Evolutionary conservation across 2,113 vertebrate genomes (phyloP).

Genomic region (Cryptotis parvus): DNA sequence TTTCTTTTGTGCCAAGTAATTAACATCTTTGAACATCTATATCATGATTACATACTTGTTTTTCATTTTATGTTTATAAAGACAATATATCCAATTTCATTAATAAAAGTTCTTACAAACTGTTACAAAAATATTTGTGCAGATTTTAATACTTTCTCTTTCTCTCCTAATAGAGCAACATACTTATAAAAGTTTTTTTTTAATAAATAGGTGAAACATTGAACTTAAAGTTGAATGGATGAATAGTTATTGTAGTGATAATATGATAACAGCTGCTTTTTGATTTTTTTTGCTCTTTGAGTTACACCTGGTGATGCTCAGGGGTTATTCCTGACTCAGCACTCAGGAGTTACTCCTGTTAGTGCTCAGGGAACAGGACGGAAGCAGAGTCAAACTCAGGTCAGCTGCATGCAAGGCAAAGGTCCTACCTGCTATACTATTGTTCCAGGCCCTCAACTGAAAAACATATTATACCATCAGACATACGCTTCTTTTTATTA

Average conservation of each 20-base stretch:
- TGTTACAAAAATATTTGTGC: neutral
- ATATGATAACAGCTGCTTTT: no score
- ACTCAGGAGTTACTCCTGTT: no score
- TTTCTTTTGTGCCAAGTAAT: neutral
- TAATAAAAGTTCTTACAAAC: neutral
- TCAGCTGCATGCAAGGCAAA: no score
- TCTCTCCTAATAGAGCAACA: neutral
- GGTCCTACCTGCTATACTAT: no score
- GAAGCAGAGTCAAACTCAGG: no score
- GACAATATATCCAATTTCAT: neutral
- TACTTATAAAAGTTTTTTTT: neutral
- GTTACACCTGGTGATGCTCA: no score
- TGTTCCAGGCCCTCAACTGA: no score
- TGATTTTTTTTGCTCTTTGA: no score
- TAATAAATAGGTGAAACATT: neutral
- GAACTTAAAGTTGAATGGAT: neutral
- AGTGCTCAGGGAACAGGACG: no score
- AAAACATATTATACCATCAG: slow-evolving; percentile 42
- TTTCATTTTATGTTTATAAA: neutral
- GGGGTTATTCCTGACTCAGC: no score
- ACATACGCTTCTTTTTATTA: slow-evolving; percentile 64
- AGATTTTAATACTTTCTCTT: neutral
- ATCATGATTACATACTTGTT: neutral
- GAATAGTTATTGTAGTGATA: neutral
- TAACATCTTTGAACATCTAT: neutral